Conservation (phyloP, 2,888 invertebrate species). For the Pseudococcus longispinus region DNA sequence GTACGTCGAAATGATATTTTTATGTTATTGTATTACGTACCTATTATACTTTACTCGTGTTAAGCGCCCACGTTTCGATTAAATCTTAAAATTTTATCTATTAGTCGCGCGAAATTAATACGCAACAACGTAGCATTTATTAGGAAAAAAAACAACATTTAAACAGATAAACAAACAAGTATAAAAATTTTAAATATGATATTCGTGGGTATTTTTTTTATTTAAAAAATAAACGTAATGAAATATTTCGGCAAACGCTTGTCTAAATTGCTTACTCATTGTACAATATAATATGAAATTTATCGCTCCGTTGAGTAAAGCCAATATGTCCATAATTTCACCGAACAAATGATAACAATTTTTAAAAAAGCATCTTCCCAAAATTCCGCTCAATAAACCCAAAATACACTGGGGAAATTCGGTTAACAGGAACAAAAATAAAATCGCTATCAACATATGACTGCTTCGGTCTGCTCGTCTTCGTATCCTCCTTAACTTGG, state of each 20-base stretch:
- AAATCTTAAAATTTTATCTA: not conserved
- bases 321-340: slow-evolving; percentile 88
- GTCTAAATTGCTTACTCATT: slow-evolving; percentile 92
- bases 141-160: slow-evolving; percentile 11
- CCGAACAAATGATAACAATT: slow-evolving; percentile 82
- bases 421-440: slow-evolving; percentile 84
- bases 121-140: slow-evolving; percentile 17
- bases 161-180: not conserved
- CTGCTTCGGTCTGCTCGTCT: slow-evolving; percentile 83
- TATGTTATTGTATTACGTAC: not conserved
- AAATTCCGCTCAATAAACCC: slow-evolving; percentile 70
- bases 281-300: slow-evolving; percentile 93
- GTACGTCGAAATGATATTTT: not conserved
- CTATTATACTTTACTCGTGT: not conserved
- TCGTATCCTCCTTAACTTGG: slow-evolving; percentile 67
- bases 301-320: slow-evolving; percentile 88
- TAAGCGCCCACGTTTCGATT: not conserved
- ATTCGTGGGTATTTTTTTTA: slow-evolving; percentile 46
- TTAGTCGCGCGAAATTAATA: not conserved
- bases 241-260: slow-evolving; percentile 77
- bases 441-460: slow-evolving; percentile 84
- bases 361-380: slow-evolving; percentile 75
- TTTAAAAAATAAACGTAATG: slow-evolving; percentile 30
- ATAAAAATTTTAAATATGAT: slow-evolving; percentile 47
- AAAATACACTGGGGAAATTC: slow-evolving; percentile 81